A percentile compares a stretch with the other conserved stretches of the same genome.
Evolutionary conservation across 2,113 vertebrate species (phyloP).

Genomic region (Melierax canorus): DNA sequence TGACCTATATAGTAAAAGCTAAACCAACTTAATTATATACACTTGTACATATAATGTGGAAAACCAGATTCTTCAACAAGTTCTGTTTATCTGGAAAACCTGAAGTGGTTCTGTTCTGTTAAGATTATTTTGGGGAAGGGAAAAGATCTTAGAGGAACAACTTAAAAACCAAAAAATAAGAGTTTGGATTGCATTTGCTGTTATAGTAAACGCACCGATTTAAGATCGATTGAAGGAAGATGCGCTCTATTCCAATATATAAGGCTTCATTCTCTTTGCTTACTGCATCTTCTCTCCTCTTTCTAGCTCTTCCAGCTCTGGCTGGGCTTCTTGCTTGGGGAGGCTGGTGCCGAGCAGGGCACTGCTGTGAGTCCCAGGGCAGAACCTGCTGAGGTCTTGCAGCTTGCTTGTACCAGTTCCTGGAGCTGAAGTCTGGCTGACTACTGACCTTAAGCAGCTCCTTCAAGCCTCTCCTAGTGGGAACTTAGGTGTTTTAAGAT

Average conservation of each 20-base stretch:
- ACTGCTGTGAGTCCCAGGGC: background rate
- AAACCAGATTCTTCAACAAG: background rate
- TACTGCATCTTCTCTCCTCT: background rate
- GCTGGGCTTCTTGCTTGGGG: background rate
- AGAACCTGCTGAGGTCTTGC: background rate
- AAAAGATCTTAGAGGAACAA: background rate
- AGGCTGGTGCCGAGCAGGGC: background rate
- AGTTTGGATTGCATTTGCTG: background rate
- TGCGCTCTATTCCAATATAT: rapidly evolving
- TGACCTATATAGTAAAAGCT: constrained; percentile 20
- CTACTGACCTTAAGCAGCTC: background rate
- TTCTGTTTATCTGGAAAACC: background rate
- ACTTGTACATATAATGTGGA: background rate
- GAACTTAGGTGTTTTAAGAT: background rate
- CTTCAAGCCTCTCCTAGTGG: background rate
- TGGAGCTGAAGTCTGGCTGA: background rate
- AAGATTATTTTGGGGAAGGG: background rate
- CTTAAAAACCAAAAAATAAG: background rate
- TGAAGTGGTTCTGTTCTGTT: background rate
- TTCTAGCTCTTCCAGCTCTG: background rate
- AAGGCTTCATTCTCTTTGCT: background rate
- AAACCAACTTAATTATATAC: background rate
- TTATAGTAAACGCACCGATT: rapidly evolving
- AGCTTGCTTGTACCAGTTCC: background rate
- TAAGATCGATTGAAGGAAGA: background rate